These are phyloP conservation scores for Reticulitermes speratus DNA, from an alignment of 1,140 invertebrate genomes.

Conservation along the genomic window DNA sequence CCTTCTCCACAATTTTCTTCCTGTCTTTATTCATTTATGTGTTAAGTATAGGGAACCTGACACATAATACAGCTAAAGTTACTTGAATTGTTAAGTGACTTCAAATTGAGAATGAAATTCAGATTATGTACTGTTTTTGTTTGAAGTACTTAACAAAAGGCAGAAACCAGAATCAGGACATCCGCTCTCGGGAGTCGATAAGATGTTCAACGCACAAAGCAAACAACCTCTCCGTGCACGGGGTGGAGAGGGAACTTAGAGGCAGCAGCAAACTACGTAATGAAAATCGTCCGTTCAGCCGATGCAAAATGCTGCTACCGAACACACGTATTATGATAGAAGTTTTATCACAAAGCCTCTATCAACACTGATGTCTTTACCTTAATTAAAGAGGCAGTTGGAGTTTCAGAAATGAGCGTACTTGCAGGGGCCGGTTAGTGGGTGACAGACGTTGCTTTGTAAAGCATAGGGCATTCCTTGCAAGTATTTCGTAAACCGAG, in stretches of 20 bases:
- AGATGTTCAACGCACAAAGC: background rate
- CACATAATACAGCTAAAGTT: no score
- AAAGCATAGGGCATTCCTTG: no score
- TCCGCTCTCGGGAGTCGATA: background rate
- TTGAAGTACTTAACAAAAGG: background rate
- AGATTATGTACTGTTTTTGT: background rate
- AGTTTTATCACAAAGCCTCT: background rate
- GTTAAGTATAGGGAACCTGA: no score
- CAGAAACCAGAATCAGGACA: background rate
- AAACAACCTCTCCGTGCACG: background rate
- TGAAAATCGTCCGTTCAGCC: background rate
- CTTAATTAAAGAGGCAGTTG: background rate
- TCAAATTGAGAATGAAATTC: no score
- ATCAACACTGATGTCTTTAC: background rate
- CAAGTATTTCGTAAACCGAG: no score
- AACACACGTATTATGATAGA: background rate
- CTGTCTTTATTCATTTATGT: no score
- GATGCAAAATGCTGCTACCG: background rate
- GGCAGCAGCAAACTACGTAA: background rate
- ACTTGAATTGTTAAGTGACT: no score
- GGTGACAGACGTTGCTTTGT: no score
- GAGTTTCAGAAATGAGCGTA: no score
- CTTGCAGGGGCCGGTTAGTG: no score
- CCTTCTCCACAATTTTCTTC: no score
- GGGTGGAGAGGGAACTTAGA: background rate